Base-by-base conservation (phyloP, 2,113 vertebrate genomes). In the Melanostigma gelatinosum region DNA sequence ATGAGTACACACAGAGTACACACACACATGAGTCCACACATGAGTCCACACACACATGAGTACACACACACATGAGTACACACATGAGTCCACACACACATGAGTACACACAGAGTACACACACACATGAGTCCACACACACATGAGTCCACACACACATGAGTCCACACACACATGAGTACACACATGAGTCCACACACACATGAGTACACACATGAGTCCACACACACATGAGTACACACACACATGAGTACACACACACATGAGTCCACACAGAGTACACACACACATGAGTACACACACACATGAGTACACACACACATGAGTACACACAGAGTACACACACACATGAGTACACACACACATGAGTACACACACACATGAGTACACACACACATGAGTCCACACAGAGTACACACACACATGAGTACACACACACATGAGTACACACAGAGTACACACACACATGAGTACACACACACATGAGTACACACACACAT, bases 171-270 rank as follows among this genome's bases (percentile, higher is more conserved):
- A 24, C 24, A 24, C 24, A 24, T 24, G 24, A 24, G 24, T 24
- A 24, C 24, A n/a, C n/a, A n/a, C n/a, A n/a, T n/a, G n/a, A n/a
- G n/a, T n/a, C n/a, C n/a, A n/a, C n/a, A 24, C 24, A 24, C 24
- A 24, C 24, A 24, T 24, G 24, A 44, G 42, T 11, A 12, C 62
- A 65, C 57, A 64, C 32, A 71, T n/a, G n/a, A n/a, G n/a, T n/a
- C n/a, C n/a, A n/a, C n/a, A n/a, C n/a, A n/a, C 38, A 46, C 24
- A 24, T 1, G 24, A 24, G n/a, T n/a, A 57, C 24, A 24, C 69
- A 66, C 62, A 65, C 57, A 13, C 52, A 58, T 3, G 27, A 46
- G 44, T 38, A 8, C 44, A 74, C 38, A 48, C 55, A 67, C 80
- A 62, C 24, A 24, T 24, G 24, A 24, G 24, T 24, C n/a, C n/a